phyloP scores from a whole-genome alignment of 2,113 vertebrate species.

The Cathartes aura region DNA sequence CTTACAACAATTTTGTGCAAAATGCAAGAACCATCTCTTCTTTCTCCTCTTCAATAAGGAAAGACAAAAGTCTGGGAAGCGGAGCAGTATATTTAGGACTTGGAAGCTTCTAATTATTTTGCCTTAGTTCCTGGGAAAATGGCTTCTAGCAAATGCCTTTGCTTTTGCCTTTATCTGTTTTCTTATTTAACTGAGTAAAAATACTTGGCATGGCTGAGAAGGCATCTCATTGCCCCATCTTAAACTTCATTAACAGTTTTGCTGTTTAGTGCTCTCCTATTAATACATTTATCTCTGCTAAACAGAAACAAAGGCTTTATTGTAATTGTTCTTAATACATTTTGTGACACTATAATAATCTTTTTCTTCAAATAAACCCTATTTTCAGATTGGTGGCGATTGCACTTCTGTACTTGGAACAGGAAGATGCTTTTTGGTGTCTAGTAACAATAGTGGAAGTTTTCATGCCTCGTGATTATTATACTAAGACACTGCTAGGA shows the following conservation, averaged over 20 bases:
- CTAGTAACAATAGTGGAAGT: slow-evolving; percentile 94
- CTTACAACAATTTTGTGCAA: background rate
- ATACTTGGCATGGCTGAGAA: background rate
- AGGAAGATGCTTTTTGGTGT: slow-evolving; percentile 99
- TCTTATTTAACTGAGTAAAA: background rate
- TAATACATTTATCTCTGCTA: background rate
- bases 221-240: background rate
- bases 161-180: background rate
- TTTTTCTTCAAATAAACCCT: background rate
- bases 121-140: background rate
- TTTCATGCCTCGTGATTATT: slow-evolving; percentile 98
- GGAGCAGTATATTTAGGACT: background rate
- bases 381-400: slow-evolving; percentile 88
- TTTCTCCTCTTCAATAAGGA: background rate
- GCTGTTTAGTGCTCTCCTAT: background rate
- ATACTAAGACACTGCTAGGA: slow-evolving; percentile 95
- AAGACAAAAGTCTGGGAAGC: background rate
- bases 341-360: background rate
- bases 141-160: background rate
- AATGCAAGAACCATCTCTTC: background rate
- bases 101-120: background rate
- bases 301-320: background rate
- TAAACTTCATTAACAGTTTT: background rate
- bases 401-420: slow-evolving; percentile 94
- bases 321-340: background rate